Base-by-base conservation (phyloP, 2,888 invertebrate genomes). In the Drosophila gaucha region DNA sequence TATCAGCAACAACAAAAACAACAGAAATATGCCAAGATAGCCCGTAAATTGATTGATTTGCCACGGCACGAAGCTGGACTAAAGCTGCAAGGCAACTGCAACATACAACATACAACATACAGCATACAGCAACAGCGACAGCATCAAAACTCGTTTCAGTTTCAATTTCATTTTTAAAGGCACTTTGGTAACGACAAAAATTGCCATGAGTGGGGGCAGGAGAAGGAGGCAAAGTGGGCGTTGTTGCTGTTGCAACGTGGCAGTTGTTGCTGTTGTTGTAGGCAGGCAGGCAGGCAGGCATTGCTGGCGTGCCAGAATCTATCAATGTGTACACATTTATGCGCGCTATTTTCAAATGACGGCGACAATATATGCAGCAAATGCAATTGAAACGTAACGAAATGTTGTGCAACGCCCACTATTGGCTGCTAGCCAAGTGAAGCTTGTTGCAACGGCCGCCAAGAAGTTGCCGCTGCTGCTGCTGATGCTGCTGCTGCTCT, bases 31-130 rank as follows among this genome's bases (percentile, higher is more conserved):
- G 78, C 78, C 80, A 71, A 63, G 54, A 52, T 54, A 66, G 68
- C 55, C 63, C 59, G 74, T 75, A 85, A 89, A 88, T 88, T 88
- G 88, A 89, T 89, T 89, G 89, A 88, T 89, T 88, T 86, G 89
- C 86, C 78, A 89, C 85, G 88, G 86, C 85, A 78, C 76, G 76
- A 69, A 67, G 87, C 74, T 77, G 84, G 78, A 68, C 69, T 57
- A 64, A 70, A 67, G 63, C 67, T 67, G 67, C 57, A 63, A 71
- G 72, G 59, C 66, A 77, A 58, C 51, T 43, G 26, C 59, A 60
- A 31, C 59, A 60, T 14, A 35, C 14, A 14, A 16, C 6, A 31
- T 44, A 44, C 41, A n/a, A 3, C 30, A 44, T 30, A 55, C 56
- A 36, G 18, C 44, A 47, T n/a, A 46, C 24, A 46, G 33, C 52